phyloP scores from a whole-genome alignment of 1,140 invertebrate species.

The Pinna nobilis region DNA sequence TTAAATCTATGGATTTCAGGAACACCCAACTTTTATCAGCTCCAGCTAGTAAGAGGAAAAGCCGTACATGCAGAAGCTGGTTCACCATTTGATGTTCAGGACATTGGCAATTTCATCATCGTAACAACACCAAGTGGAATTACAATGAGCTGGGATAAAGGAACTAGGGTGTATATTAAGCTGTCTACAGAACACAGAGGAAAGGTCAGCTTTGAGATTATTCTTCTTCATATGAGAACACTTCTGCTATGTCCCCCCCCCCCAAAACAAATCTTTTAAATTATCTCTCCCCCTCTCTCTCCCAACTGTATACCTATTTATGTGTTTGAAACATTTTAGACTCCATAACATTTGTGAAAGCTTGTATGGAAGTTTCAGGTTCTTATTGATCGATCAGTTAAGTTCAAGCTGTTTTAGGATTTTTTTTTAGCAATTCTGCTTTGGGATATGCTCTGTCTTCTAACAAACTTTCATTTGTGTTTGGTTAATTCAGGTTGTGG shows the following conservation, averaged over 20 bases:
- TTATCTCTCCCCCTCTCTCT: background rate
- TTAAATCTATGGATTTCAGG: too few species aligned
- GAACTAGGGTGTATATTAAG: slow-evolving; percentile 87
- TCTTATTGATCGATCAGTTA: too few species aligned
- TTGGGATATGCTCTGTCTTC: too few species aligned
- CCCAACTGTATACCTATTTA: too few species aligned
- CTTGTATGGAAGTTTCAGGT: too few species aligned
- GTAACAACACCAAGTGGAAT: slow-evolving; percentile 86
- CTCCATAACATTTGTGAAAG: too few species aligned
- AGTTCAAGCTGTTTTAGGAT: too few species aligned
- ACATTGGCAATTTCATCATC: slow-evolving; percentile 85
- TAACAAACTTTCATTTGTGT: background rate
- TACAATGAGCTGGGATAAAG: slow-evolving; percentile 90
- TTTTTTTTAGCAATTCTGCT: too few species aligned
- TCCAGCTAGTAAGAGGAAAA: slow-evolving; percentile 68
- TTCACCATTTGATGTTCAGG: slow-evolving; percentile 76
- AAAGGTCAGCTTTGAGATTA: slow-evolving; percentile 75
- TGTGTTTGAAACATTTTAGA: too few species aligned
- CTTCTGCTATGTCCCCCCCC: background rate
- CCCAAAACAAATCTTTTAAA: too few species aligned
- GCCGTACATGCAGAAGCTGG: slow-evolving; percentile 57
- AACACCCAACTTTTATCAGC: slow-evolving; percentile 56
- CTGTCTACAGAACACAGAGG: slow-evolving; percentile 77
- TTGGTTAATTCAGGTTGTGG: slow-evolving; percentile 80
- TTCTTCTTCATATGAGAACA: background rate